Conservation (phyloP, 2,888 invertebrate genomes). For the Gerris lacustris region DNA sequence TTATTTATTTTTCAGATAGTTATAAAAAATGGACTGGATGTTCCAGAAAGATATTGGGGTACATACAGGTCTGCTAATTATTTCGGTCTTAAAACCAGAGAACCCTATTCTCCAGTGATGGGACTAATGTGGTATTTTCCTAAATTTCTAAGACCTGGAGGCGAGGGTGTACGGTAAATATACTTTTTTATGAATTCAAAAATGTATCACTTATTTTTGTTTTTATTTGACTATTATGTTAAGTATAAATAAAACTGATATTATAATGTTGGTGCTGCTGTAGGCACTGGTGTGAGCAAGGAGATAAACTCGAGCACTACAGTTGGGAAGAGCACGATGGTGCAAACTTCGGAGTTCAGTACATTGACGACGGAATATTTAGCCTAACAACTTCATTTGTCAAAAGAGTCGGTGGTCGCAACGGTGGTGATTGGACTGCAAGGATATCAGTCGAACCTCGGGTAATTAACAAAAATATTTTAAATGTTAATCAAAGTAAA, state of each 20-base stretch:
- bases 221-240: background rate
- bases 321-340: slow-evolving; percentile 90
- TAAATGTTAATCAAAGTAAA: background rate
- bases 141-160: slow-evolving; percentile 49
- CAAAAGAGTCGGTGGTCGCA: slow-evolving; percentile 62
- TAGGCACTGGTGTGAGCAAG: slow-evolving; percentile 87
- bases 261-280: slow-evolving; percentile 23
- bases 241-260: too few species aligned
- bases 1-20: slow-evolving; percentile 47
- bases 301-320: slow-evolving; percentile 61
- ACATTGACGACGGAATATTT: slow-evolving; percentile 68
- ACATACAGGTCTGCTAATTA: slow-evolving; percentile 79
- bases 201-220: too few species aligned
- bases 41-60: slow-evolving; percentile 83
- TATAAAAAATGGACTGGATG: slow-evolving; percentile 51
- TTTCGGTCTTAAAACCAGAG: slow-evolving; percentile 81
- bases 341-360: slow-evolving; percentile 76
- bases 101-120: slow-evolving; percentile 74
- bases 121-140: slow-evolving; percentile 96
- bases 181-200: background rate
- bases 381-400: slow-evolving; percentile 74
- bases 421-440: slow-evolving; percentile 90
- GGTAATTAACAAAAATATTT: slow-evolving; percentile 35
- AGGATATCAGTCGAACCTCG: slow-evolving; percentile 53
- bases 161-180: slow-evolving; percentile 58